Evolutionary conservation across 2,113 vertebrate species (phyloP).

Genomic region (Hippocampus abdominalis): DNA sequence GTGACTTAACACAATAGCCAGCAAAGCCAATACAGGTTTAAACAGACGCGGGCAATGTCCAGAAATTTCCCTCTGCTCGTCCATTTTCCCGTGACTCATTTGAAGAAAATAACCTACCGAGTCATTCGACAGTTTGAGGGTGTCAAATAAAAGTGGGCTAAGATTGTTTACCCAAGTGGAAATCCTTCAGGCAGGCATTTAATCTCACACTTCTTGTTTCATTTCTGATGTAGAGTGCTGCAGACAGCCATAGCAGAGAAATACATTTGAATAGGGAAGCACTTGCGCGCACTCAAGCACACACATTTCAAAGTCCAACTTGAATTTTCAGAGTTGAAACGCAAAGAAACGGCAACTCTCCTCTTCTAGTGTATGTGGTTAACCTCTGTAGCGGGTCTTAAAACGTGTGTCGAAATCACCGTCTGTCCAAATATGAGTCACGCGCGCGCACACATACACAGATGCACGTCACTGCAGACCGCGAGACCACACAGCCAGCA

Average conservation of each 20-base stretch:
- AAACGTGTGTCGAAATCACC: neutral
- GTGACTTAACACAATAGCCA: neutral
- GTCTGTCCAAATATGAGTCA: neutral
- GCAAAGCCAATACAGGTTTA: neutral
- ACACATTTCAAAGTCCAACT: neutral
- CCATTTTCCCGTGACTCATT: neutral
- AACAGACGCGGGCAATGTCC: neutral
- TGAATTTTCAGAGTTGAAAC: neutral
- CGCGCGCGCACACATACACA: neutral
- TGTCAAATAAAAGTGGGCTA: neutral
- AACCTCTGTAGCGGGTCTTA: neutral
- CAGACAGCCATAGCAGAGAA: neutral
- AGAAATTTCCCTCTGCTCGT: neutral
- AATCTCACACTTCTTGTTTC: slow-evolving; percentile 3
- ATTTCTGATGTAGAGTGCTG: neutral
- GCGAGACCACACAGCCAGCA: slow-evolving; percentile 2
- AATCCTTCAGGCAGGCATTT: slow-evolving; percentile 7
- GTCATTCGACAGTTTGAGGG: neutral
- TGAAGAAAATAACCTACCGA: neutral
- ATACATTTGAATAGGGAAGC: neutral
- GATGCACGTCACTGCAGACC: neutral
- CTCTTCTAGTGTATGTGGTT: neutral
- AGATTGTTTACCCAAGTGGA: slow-evolving; percentile 5
- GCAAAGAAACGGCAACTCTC: neutral
- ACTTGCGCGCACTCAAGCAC: neutral